Conservation (phyloP, 2,113 vertebrate genomes). For the Melanostigma gelatinosum region DNA sequence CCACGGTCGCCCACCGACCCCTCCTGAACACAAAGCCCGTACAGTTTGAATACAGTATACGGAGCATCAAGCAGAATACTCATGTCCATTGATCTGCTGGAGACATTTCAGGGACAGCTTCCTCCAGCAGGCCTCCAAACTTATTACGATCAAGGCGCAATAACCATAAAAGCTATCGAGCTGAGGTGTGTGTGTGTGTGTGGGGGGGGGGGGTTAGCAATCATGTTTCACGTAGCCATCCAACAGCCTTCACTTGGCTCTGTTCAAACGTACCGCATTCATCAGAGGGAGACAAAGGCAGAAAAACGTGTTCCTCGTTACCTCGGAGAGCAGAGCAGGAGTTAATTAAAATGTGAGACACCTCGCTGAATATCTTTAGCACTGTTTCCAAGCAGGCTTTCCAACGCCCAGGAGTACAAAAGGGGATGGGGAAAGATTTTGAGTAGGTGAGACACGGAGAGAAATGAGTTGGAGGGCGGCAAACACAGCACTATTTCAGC, state of each 20-base stretch:
- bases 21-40: conserved; percentile 6
- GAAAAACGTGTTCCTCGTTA: conserved; percentile 35
- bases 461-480: conserved; percentile 46
- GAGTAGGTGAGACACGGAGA: conserved; percentile 52
- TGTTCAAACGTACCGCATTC: conserved; percentile 29
- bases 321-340: conserved; percentile 45
- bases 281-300: conserved; percentile 45
- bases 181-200: not conserved
- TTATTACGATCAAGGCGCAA: conserved; percentile 69
- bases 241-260: not conserved
- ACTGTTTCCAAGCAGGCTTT: conserved; percentile 54
- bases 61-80: conserved; percentile 46
- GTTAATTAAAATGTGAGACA: conserved; percentile 75
- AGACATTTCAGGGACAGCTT: conserved; percentile 62
- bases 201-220: conserved; percentile 36
- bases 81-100: conserved; percentile 65
- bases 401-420: conserved; percentile 46
- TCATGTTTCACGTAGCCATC: not conserved
- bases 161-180: conserved; percentile 69
- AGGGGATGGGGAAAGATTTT: conserved; percentile 22
- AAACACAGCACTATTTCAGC: conserved; percentile 59
- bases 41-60: conserved; percentile 25
- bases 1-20: conserved; percentile 2
- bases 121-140: conserved; percentile 54
- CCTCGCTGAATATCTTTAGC: conserved; percentile 74